phyloP scores from a whole-genome alignment of 2,113 vertebrate genomes.

The Osmerus eperlanus region DNA sequence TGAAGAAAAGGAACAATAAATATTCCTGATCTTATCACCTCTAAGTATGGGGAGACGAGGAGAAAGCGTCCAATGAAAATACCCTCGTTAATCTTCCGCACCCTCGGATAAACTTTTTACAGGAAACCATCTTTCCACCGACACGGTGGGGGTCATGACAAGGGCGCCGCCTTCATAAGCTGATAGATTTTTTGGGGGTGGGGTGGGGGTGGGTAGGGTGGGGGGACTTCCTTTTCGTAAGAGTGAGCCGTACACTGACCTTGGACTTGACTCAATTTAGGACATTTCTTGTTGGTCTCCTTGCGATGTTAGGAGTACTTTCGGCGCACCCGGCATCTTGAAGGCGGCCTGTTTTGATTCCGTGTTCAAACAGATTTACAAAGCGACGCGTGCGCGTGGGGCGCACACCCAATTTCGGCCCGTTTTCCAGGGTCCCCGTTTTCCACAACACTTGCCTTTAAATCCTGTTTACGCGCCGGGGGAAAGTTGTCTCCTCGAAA shows the following conservation, averaged over 20 bases:
- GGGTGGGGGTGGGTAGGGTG: conserved; percentile 43
- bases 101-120: conserved; percentile 84
- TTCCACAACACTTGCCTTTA: conserved; percentile 26
- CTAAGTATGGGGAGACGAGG: conserved; percentile 72
- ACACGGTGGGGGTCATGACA: conserved; percentile 82
- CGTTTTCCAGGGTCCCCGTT: conserved; percentile 17
- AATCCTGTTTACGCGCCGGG: conserved; percentile 59
- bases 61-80: conserved; percentile 87
- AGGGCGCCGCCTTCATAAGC: conserved; percentile 76
- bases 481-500: conserved; percentile 39
- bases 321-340: conserved; percentile 43
- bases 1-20: conserved; percentile 90
- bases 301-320: conserved; percentile 22
- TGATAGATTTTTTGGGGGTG: conserved; percentile 62
- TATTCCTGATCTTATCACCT: conserved; percentile 84
- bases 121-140: conserved; percentile 86
- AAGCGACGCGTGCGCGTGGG: conserved; percentile 22
- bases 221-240: conserved; percentile 62
- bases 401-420: conserved; percentile 19
- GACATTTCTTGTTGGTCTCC: conserved; percentile 29
- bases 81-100: conserved; percentile 82
- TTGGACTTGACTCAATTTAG: conserved; percentile 69
- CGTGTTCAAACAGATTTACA: conserved; percentile 62
- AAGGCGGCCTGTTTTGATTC: conserved; percentile 56
- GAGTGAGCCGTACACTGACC: conserved; percentile 67